Conservation (phyloP, 2,113 vertebrate species). For the Bos indicus region DNA sequence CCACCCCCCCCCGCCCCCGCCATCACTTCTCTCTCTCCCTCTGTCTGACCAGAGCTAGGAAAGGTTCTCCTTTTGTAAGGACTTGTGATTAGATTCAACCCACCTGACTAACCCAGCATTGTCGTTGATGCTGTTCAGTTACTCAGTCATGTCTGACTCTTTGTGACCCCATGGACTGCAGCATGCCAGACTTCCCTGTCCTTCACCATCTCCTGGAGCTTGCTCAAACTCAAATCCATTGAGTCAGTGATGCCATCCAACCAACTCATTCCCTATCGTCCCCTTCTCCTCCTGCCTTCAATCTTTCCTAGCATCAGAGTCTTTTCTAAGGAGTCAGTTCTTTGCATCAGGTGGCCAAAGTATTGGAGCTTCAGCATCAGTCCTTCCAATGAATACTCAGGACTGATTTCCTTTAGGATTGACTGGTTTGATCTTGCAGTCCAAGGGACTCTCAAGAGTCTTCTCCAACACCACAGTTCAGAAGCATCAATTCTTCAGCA, state of each 20-base stretch:
- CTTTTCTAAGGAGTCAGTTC: neutral
- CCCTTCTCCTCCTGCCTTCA: neutral
- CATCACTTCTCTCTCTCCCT: neutral
- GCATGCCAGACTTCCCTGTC: neutral
- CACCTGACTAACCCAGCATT: neutral
- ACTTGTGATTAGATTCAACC: neutral
- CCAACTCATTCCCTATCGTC: rapidly evolving
- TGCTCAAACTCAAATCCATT: neutral
- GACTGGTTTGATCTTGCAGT: too few relatives aligned
- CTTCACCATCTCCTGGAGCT: neutral
- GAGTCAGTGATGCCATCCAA: neutral
- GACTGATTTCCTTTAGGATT: too few relatives aligned
- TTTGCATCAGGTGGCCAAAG: neutral
- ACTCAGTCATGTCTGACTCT: neutral
- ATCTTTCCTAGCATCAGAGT: neutral
- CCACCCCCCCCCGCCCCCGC: rapidly evolving
- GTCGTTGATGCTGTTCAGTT: neutral
- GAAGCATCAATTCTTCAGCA: too few relatives aligned
- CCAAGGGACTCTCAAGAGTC: too few relatives aligned
- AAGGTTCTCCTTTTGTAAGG: neutral
- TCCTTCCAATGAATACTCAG: too few relatives aligned
- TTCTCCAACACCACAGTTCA: too few relatives aligned
- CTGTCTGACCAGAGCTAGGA: neutral
- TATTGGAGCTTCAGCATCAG: neutral
- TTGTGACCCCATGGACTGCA: neutral